Base-by-base conservation (phyloP, 1,140 invertebrate genomes). In the Drosophila parvula region DNA sequence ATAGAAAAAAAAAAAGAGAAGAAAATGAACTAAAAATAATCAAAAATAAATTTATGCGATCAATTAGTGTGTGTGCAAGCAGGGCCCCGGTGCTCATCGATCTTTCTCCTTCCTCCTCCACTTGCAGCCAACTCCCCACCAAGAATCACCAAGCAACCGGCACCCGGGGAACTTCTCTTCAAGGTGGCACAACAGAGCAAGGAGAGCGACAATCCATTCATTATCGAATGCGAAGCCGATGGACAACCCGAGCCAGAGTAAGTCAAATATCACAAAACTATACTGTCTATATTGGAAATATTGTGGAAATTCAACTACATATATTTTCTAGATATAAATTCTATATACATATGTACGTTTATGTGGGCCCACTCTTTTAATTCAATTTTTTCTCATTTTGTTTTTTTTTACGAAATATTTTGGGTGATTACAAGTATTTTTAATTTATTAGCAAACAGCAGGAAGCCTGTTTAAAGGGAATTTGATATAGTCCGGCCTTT, bases 191-290 rank as follows among this genome's bases (percentile, higher is more conserved):
- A 95, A 86, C 94, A 94, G 75, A 93, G 93, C 43, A 96, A 95
- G 78, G 97, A 98, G 93, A 97, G 96, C 92, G 96, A 98, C 91
- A 98, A 97, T 93, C 97, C 97, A 47, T 98, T 98, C 93, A 95
- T 97, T 70, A 97, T 98, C 76, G 97, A 98, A 93, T 98, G 98
- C 90, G 97, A 98, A 93, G 97, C 98, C 14, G 96, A 97, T 92
- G 97, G 97, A 80, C 96, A 98, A 93, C 98, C 97, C 18, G 95
- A 95, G 59, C 97, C 97, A 45, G 96, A 94, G 96, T 97, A 95
- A 94, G 94, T 94, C 34, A 32, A 34, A 53, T 5, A 51, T 38
- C 18, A n/a, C 9, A 43, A 10, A 18, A 36, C 16, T 58, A 47
- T 27, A 1, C 5, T 4, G 22, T 18, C 7, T 18, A 44, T 48